Base-by-base conservation (phyloP, 1,140 invertebrate genomes). In the Frieseomelitta varia region DNA sequence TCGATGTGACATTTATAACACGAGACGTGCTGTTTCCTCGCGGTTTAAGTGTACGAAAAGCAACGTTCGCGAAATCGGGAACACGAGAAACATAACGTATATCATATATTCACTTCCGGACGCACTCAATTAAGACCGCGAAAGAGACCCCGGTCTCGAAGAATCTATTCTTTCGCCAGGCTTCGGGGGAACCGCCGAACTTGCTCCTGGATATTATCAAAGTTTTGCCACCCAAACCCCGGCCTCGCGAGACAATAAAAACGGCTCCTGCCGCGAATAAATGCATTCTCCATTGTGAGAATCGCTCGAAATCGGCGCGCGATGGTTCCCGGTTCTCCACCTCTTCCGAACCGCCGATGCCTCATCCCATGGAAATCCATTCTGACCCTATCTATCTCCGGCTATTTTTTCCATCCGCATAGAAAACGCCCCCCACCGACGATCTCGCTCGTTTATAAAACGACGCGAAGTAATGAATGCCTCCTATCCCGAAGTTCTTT, bases 181-280 rank as follows among this genome's bases (percentile, higher is more conserved):
- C n/a, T n/a, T n/a, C n/a, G n/a, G n/a, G 83, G n/a, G 74, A 75
- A 72, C 69, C 71, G 81, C 72, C 73, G 71, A 86, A 87, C 82
- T 87, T 86, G 79, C 84, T 79, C 68, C 53, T 83, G 84, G 89
- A 92, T 93, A 91, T 92, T 92, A 93, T 93, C 86, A 91, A 92
- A 91, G 88, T 93, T 93, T 93, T 77, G 84, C 74, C 79, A 39
- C 55, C 72, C 71, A 74, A 75, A 55, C 58, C 68, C 30, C 30
- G 39, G 39, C 30, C 53, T 65, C 39, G 72, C 69, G 79, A 78
- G 58, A 90, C 80, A 90, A 91, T 91, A 91, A 91, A 91, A 91
- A 91, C 85, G 83, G 81, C 81, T 85, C 82, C 39, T 68, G 69
- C 69, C 84, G 39, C 39, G 86, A 89, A 91, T 91, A 90, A 91